phyloP scores from a whole-genome alignment of 1,140 invertebrate genomes.

The Copidosoma floridanum region DNA sequence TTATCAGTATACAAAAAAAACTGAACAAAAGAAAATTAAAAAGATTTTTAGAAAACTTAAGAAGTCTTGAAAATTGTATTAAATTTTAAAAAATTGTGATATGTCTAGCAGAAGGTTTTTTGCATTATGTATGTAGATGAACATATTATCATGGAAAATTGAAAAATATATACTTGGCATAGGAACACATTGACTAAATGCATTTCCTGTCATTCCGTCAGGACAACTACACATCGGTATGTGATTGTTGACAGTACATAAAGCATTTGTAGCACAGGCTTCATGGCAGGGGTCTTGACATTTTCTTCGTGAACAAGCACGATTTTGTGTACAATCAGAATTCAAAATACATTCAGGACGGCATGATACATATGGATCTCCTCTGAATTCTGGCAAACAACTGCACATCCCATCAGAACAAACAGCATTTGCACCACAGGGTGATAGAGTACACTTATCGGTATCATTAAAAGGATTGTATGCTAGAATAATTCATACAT shows the following conservation, averaged over 20 bases:
- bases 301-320: conserved; percentile 69
- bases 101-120: conserved; percentile 31
- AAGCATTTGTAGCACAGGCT: conserved; percentile 69
- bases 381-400: conserved; percentile 66
- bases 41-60: background rate
- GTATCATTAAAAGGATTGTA: conserved; percentile 38
- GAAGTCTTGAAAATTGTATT: no score
- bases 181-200: conserved; percentile 63
- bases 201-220: conserved; percentile 67
- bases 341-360: conserved; percentile 71
- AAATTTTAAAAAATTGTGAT: background rate
- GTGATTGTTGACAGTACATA: conserved; percentile 73
- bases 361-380: conserved; percentile 64
- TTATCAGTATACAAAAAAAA: no score
- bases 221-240: conserved; percentile 72
- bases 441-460: conserved; percentile 65
- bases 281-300: conserved; percentile 72
- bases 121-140: background rate
- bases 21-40: background rate
- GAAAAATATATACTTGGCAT: conserved; percentile 36
- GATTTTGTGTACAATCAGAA: conserved; percentile 69
- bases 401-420: conserved; percentile 63
- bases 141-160: background rate
- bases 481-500: conserved; percentile 35
- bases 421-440: conserved; percentile 66